Conservation (phyloP, 2,888 invertebrate species). For the Pandemis corylana region DNA sequence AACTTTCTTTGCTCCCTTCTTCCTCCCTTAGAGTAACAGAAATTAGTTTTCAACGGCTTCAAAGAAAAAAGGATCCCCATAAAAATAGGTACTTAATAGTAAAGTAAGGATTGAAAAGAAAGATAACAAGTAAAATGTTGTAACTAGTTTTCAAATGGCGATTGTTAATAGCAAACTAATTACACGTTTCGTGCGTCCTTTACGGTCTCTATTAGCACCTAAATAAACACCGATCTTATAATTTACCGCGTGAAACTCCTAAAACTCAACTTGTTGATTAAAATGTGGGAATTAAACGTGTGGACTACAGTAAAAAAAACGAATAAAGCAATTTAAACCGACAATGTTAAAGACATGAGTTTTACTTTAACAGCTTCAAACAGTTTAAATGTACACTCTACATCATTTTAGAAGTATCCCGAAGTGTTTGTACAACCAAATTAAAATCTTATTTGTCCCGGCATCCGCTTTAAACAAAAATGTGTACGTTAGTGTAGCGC, state of each 20-base stretch:
- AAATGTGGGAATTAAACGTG: background rate
- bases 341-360: background rate
- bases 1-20: no score
- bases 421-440: background rate
- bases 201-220: background rate
- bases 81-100: no score
- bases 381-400: background rate
- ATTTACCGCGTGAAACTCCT: background rate
- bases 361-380: no score
- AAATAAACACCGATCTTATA: background rate
- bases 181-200: background rate
- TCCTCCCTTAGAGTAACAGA: no score
- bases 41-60: no score
- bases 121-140: background rate
- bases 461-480: conserved; percentile 19
- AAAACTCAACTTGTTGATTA: background rate
- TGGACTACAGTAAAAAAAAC: background rate
- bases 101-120: background rate
- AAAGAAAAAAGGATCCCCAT: no score
- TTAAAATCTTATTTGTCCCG: conserved; percentile 18
- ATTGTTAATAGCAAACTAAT: background rate
- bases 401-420: background rate
- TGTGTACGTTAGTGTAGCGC: conserved; percentile 15
- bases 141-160: background rate
- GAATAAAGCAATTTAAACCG: background rate